phyloP scores from a whole-genome alignment of 2,113 vertebrate species.

The Macrotis lagotis region DNA sequence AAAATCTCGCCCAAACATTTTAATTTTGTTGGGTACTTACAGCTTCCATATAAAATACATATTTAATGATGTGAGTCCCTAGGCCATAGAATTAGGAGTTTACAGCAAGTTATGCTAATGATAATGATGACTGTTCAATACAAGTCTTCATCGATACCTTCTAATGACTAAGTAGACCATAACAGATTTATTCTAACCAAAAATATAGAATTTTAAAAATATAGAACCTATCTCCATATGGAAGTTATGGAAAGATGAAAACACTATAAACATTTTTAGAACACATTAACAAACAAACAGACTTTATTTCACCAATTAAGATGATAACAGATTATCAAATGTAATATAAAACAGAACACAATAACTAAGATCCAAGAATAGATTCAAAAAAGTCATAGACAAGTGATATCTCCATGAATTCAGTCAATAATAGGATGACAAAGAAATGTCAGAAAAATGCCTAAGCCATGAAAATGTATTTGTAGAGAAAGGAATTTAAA shows the following conservation, averaged over 20 bases:
- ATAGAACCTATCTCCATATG: neutral
- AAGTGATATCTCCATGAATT: neutral
- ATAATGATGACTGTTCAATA: neutral
- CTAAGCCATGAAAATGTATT: neutral
- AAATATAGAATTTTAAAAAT: neutral
- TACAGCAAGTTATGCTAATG: neutral
- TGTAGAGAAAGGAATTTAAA: neutral
- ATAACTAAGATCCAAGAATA: neutral
- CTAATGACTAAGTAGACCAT: neutral
- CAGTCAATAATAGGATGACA: neutral
- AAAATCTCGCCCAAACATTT: conserved; percentile 35
- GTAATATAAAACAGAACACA: neutral
- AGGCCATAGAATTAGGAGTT: neutral
- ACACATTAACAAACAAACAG: neutral
- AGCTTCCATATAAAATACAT: neutral
- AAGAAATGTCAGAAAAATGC: neutral
- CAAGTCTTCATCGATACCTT: neutral
- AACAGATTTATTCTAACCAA: neutral
- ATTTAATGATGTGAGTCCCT: neutral
- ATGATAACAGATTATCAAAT: neutral
- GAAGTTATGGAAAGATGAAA: neutral
- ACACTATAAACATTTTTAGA: neutral
- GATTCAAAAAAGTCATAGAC: neutral
- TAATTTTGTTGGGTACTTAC: conserved; percentile 1
- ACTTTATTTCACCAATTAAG: neutral